phyloP scores from a whole-genome alignment of 2,113 vertebrate species.

The Grus americana region DNA sequence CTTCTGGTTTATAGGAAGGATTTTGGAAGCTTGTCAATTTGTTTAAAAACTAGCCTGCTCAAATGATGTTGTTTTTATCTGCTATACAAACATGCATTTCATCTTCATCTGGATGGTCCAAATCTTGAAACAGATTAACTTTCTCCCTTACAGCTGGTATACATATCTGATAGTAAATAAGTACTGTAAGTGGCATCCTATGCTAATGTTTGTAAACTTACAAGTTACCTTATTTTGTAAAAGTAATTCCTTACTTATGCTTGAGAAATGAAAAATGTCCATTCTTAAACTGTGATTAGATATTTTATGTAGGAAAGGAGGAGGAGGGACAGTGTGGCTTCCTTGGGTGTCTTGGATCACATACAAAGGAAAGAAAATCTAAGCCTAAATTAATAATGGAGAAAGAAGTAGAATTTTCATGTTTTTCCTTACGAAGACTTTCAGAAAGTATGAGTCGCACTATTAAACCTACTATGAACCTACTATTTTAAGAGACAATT shows the following conservation, averaged over 20 bases:
- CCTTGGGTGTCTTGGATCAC: neutral
- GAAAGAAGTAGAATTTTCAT: neutral
- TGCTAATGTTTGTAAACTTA: neutral
- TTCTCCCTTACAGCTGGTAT: neutral
- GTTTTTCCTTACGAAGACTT: neutral
- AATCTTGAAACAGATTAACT: neutral
- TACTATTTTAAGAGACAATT: neutral
- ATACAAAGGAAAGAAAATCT: neutral
- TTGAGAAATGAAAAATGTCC: neutral
- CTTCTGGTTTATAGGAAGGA: neutral
- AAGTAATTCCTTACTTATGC: neutral
- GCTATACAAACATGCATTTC: neutral
- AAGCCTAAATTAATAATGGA: neutral
- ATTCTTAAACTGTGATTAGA: neutral
- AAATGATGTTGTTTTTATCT: neutral
- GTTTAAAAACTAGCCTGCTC: neutral
- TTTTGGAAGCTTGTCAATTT: neutral
- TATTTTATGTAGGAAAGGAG: neutral
- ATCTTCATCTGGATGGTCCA: neutral
- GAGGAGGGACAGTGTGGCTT: neutral
- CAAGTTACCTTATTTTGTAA: neutral
- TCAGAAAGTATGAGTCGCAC: neutral
- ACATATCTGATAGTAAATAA: neutral
- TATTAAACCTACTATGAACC: slow-evolving; percentile 9
- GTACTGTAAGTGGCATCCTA: neutral